Conservation (phyloP, 2,113 vertebrate species). For the Xenopus borealis region DNA sequence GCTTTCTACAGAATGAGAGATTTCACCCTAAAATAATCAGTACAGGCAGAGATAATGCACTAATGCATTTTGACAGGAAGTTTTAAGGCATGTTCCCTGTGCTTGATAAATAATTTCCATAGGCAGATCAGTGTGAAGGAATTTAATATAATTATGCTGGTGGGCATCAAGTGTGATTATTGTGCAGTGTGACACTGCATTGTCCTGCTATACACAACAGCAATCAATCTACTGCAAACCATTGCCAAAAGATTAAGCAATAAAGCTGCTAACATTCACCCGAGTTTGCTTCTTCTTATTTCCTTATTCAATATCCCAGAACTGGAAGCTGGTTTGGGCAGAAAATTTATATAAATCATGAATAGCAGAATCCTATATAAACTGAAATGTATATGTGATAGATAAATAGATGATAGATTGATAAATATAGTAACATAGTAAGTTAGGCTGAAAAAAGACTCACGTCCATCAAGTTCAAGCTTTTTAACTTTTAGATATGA, state of each 20-base stretch:
- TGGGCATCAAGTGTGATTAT: slow-evolving; percentile 42
- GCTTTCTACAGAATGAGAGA: too few relatives aligned
- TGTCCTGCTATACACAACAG: slow-evolving; percentile 37
- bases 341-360: too few relatives aligned
- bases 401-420: too few relatives aligned
- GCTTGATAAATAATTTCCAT: slow-evolving; percentile 44
- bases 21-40: slow-evolving; percentile 13
- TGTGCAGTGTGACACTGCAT: slow-evolving; percentile 35
- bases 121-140: slow-evolving; percentile 42
- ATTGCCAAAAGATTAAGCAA: slow-evolving; percentile 27
- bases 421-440: too few relatives aligned
- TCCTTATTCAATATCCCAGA: neutral
- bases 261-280: slow-evolving; percentile 18
- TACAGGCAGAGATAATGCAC: slow-evolving; percentile 11
- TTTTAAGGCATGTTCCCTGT: slow-evolving; percentile 35
- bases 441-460: too few relatives aligned
- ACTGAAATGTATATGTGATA: too few relatives aligned
- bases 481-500: too few relatives aligned
- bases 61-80: slow-evolving; percentile 30
- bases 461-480: too few relatives aligned
- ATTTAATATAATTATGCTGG: slow-evolving; percentile 41
- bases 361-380: too few relatives aligned
- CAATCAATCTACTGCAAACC: slow-evolving; percentile 42
- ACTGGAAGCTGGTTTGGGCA: neutral
- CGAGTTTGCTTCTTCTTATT: slow-evolving; percentile 4